phyloP scores from a whole-genome alignment of 2,888 invertebrate species.

The Selenia dentaria region DNA sequence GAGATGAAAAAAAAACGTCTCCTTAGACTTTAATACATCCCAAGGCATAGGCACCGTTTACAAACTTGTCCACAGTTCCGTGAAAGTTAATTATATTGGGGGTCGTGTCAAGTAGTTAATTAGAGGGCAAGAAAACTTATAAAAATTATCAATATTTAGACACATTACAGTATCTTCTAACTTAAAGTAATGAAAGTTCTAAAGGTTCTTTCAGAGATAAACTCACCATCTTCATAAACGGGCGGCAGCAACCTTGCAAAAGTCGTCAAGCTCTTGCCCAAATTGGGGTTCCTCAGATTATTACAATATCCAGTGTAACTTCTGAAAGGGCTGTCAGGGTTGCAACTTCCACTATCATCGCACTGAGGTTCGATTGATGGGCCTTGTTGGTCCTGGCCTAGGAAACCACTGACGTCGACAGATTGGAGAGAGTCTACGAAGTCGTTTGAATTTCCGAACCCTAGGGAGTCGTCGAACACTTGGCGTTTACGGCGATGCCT shows the following conservation, averaged over 20 bases:
- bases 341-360: conserved; percentile 89
- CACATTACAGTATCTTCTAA: no score
- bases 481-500: conserved; percentile 89
- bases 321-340: conserved; percentile 88
- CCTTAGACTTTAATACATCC: no score
- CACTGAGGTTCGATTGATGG: conserved; percentile 88
- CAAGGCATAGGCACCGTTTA: no score
- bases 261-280: conserved; percentile 93
- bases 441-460: conserved; percentile 83
- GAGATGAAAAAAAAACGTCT: no score
- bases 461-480: conserved; percentile 85
- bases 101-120: no score
- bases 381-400: conserved; percentile 85
- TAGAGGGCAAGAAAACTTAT: no score
- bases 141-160: no score
- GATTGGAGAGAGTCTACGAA: conserved; percentile 91
- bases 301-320: conserved; percentile 94
- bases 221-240: conserved; percentile 93
- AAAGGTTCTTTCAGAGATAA: no score
- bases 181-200: no score
- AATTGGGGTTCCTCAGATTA: conserved; percentile 91
- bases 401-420: conserved; percentile 89
- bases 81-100: no score
- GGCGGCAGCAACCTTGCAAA: conserved; percentile 94
- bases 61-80: no score